Base-by-base conservation (phyloP, 2,888 invertebrate species). In the Strigamia transsilvanica region DNA sequence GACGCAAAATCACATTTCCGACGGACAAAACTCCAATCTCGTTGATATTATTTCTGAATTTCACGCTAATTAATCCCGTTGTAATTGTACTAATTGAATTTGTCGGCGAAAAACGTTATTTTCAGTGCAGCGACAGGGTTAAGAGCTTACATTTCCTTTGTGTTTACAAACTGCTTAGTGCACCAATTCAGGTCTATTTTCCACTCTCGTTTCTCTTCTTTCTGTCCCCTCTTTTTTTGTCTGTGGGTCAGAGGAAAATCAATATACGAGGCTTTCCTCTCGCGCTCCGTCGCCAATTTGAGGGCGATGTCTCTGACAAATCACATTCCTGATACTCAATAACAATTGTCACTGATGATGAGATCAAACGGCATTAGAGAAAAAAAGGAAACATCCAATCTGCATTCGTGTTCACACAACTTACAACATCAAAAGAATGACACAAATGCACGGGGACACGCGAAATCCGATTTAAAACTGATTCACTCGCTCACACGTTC, bases 281-380 rank as follows among this genome's bases (percentile, higher is more conserved):
- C 51, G 13, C 42, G 42, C 27, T 21, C 80, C 46, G 56, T 51
- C 80, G 32, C 42, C 80, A 51, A 80, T 42, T 80, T 51, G 80
- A 51, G 32, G 41, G 80, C 27, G 42, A 80, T 46, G 80, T 6
- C 51, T 80, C 42, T 80, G 80, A 80, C 80, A 80, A 80, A 80
- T 80, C 80, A 80, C 80, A 23, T 46, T 32, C 80, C 23, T 51
- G 80, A 80, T 51, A 80, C 27, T 73, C 80, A 51, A 80, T 80
- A 80, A 80, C 80, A 51, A 51, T 46, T 80, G 80, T 80, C 80
- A 80, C 23, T 80, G 21, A 51, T 73, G 73, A 73, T 73, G 32
- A 27, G 73, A 27, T 73, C 73, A 73, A 73, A 73, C 15, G 73
- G 73, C 27, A 27, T 73, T 73, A 73, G 32, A n/a, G 13, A 32